phyloP scores from a whole-genome alignment of 2,888 invertebrate species.

The Isoperla grammatica region DNA sequence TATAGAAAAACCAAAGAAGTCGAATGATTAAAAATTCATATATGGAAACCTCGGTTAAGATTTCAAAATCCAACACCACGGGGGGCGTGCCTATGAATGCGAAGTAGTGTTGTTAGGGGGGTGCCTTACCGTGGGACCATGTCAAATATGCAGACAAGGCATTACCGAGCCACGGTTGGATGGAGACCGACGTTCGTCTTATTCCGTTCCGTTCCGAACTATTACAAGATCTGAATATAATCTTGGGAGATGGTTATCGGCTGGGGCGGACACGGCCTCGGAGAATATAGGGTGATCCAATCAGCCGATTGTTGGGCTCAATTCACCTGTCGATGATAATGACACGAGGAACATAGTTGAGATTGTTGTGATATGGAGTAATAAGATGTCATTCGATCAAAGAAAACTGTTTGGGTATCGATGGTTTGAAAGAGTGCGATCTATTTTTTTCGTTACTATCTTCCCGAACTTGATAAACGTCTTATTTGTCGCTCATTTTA shows the following conservation, averaged over 20 bases:
- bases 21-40: constrained; percentile 29
- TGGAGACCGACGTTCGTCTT: background rate
- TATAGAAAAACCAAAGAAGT: constrained; percentile 27
- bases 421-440: no score
- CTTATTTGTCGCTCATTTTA: no score
- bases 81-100: constrained; percentile 27
- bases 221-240: background rate
- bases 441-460: no score
- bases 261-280: no score
- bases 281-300: no score
- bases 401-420: no score
- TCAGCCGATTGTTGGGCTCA: no score
- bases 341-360: no score
- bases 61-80: constrained; percentile 6
- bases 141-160: constrained; percentile 20
- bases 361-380: no score
- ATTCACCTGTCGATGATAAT: no score
- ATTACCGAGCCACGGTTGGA: constrained; percentile 8
- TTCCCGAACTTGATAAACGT: no score
- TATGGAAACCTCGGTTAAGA: constrained; percentile 21
- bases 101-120: constrained; percentile 12
- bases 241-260: background rate
- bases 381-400: no score
- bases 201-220: background rate
- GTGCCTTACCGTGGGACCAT: constrained; percentile 15